These are phyloP conservation scores for Zele albiditarsus DNA, from an alignment of 2,888 invertebrate species.

Conservation along the genomic window DNA sequence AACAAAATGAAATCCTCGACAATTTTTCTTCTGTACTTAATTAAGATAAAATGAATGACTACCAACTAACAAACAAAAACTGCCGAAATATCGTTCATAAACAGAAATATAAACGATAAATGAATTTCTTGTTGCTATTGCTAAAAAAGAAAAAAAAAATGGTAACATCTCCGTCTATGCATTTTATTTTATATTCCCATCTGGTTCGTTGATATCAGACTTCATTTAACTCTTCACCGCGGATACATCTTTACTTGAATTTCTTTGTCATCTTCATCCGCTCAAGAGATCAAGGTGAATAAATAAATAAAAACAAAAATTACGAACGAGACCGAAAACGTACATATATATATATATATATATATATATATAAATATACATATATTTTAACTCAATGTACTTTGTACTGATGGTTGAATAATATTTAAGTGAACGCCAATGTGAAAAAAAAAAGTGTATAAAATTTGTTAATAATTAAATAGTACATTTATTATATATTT, in stretches of 20 bases:
- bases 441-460: slow-evolving; percentile 53
- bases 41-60: not conserved
- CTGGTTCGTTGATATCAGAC: not conserved
- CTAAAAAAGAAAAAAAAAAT: not conserved
- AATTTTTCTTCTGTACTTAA: not conserved
- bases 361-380: not conserved
- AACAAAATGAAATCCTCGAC: not conserved
- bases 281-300: not conserved
- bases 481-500: slow-evolving; percentile 69
- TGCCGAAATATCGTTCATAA: not conserved
- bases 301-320: not conserved
- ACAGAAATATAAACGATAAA: not conserved
- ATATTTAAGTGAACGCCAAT: slow-evolving; percentile 59
- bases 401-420: slow-evolving; percentile 59
- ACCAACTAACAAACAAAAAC: not conserved
- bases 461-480: slow-evolving; percentile 68
- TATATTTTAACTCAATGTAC: not conserved
- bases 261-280: not conserved
- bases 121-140: not conserved
- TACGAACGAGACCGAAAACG: not conserved
- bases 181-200: not conserved
- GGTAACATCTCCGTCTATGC: not conserved
- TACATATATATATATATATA: not conserved
- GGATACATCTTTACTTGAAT: not conserved
- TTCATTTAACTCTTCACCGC: not conserved